Base-by-base conservation (phyloP, 1,140 invertebrate genomes). In the Anastrepha ludens region DNA sequence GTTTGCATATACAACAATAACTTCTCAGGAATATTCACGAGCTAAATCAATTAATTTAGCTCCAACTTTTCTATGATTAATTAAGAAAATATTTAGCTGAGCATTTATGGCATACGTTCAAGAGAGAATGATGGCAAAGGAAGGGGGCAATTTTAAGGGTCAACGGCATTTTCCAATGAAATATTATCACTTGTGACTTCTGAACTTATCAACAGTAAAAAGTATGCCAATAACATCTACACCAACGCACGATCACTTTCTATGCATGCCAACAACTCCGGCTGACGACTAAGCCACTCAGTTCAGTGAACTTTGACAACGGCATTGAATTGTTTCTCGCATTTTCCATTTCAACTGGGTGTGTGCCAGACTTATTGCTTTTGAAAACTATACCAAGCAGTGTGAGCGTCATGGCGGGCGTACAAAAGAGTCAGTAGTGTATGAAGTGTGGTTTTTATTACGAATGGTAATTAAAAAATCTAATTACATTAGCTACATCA, bases 241-340 rank as follows among this genome's bases (percentile, higher is more conserved):
- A 11, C 50, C 50, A 55, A 55, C 50, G 11, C 7, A 67, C 11
- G 47, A 50, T 81, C 8, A 55, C 47, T 81, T 81, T 41, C 17
- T 47, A 20, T 78, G 74, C 47, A 47, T 81, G 74, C n/a, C 74
- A 81, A 20, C 47, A 55, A 41, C 50, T 11, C 2, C 50, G 11
- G 7, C 2, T 44, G 67, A 41, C 47, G 8, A 29, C 15, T 20
- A 47, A 55, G 3, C 11, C 20, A 15, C n/a, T 5, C 7, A 81
- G 74, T 81, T 81, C n/a, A 81, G 47, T 81, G 74, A 81, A 81
- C 74, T 81, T 81, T 74, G 70, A 47, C 70, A 74, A 11, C 41
- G 41, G 15, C 70, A 74, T 47, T 47, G 41, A 44, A 47, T 8
- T 74, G 15, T 7, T 5, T 74, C 2, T 17, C 60, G 17, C 15